Conservation (phyloP, 2,797 vertebrate genomes). For the Syndactyla subalaris region DNA sequence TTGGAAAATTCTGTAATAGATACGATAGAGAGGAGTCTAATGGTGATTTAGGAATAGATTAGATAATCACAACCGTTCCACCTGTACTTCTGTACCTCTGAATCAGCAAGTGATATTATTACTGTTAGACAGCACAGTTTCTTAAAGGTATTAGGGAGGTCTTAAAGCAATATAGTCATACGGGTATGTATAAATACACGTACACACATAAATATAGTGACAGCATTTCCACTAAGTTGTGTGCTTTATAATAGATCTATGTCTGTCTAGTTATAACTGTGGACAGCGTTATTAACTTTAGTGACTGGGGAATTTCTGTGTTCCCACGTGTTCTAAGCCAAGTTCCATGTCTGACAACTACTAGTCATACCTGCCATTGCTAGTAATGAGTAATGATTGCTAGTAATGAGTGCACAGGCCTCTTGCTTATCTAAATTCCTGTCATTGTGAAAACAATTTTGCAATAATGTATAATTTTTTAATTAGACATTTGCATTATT, state of each 20-base stretch:
- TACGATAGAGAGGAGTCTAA: not conserved
- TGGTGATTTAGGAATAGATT: not conserved
- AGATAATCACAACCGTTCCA: not conserved
- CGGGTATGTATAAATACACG: not conserved
- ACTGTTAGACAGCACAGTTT: not conserved
- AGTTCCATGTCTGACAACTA: constrained; percentile 35
- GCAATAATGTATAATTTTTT: constrained; percentile 18
- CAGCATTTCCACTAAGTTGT: not conserved
- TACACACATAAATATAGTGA: not conserved
- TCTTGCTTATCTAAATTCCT: constrained; percentile 45
- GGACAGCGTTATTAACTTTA: not conserved
- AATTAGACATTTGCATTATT: constrained; percentile 79
- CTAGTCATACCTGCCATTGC: constrained; percentile 45
- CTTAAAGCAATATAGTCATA: not conserved
- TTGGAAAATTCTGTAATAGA: not conserved
- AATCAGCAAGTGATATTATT: not conserved
- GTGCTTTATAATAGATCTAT: not conserved
- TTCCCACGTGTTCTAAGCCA: constrained; percentile 32
- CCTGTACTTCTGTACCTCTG: not conserved
- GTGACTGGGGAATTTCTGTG: not conserved
- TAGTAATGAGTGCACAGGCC: not conserved
- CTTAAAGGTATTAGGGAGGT: not conserved
- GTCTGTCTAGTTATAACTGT: not conserved
- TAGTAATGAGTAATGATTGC: constrained; percentile 8
- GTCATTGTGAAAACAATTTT: constrained; percentile 49